These are phyloP conservation scores for Lichenostomus cassidix DNA, from an alignment of 2,113 vertebrate species.

Conservation along the genomic window DNA sequence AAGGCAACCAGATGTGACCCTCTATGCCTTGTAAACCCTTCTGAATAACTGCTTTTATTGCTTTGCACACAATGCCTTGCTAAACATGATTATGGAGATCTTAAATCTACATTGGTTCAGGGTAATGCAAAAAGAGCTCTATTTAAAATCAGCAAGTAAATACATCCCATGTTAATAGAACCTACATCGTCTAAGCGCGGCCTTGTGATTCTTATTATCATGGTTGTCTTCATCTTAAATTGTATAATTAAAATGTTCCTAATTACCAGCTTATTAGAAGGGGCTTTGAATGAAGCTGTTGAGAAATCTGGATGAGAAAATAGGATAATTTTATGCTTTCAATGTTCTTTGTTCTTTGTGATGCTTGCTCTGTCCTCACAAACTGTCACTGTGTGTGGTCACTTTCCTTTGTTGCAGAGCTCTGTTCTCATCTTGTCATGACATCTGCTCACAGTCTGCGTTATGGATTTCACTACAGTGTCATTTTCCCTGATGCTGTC, in stretches of 20 bases:
- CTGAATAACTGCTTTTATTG: background rate
- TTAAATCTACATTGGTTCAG: background rate
- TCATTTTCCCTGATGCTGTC: background rate
- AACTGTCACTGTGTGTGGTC: background rate
- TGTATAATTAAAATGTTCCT: background rate
- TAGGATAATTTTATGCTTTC: background rate
- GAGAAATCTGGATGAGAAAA: background rate
- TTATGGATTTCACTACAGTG: background rate
- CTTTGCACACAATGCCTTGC: background rate
- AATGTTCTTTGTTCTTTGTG: background rate
- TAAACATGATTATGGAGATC: background rate
- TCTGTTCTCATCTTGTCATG: background rate
- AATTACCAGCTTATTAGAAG: background rate
- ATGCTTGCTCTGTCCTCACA: background rate
- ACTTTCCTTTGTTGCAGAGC: background rate
- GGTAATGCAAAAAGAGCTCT: background rate
- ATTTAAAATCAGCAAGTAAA: background rate
- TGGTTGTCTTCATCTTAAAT: background rate
- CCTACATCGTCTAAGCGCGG: background rate
- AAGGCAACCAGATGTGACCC: background rate
- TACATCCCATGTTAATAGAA: background rate
- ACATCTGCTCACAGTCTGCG: background rate
- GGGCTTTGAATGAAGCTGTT: background rate
- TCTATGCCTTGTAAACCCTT: background rate
- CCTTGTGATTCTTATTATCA: background rate